Evolutionary conservation across 2,888 invertebrate species (phyloP).

Genomic region (Erebia palarica): DNA sequence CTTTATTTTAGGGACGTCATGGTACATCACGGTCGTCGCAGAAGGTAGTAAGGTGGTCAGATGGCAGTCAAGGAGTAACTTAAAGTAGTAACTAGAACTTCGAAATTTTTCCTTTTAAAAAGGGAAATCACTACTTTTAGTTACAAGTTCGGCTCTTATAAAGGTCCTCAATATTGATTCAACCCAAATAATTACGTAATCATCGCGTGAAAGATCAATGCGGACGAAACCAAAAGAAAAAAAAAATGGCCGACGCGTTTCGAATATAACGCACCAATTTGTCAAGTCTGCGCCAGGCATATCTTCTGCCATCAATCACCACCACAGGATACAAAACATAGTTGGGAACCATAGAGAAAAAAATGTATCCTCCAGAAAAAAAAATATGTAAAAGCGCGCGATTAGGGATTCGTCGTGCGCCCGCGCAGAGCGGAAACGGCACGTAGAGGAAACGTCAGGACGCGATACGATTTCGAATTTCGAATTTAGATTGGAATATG

Average conservation of each 20-base stretch:
- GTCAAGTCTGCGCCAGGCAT: constrained; percentile 63
- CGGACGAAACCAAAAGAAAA: constrained; percentile 51
- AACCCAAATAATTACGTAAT: constrained; percentile 27
- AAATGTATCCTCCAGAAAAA: constrained; percentile 51
- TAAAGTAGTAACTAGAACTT: too few species aligned
- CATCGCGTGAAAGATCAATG: constrained; percentile 32
- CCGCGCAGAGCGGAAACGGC: constrained; percentile 42
- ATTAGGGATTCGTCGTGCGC: constrained; percentile 76
- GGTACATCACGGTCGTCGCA: too few species aligned
- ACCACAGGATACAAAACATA: constrained; percentile 71
- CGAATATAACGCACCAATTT: constrained; percentile 69
- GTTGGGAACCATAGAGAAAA: constrained; percentile 55
- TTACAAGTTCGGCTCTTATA: background rate
- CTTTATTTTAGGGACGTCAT: too few species aligned
- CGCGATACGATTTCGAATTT: constrained; percentile 81
- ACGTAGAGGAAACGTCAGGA: constrained; percentile 63
- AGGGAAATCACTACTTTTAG: background rate
- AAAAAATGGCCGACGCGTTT: constrained; percentile 53
- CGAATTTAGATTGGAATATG: constrained; percentile 72
- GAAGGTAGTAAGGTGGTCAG: too few species aligned
- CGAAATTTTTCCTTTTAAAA: too few species aligned
- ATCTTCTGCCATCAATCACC: constrained; percentile 76
- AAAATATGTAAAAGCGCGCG: constrained; percentile 62
- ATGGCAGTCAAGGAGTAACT: too few species aligned
- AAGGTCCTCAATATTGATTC: constrained; percentile 3